phyloP scores from a whole-genome alignment of 2,797 vertebrate species.

The Erpetoichthys calabaricus region DNA sequence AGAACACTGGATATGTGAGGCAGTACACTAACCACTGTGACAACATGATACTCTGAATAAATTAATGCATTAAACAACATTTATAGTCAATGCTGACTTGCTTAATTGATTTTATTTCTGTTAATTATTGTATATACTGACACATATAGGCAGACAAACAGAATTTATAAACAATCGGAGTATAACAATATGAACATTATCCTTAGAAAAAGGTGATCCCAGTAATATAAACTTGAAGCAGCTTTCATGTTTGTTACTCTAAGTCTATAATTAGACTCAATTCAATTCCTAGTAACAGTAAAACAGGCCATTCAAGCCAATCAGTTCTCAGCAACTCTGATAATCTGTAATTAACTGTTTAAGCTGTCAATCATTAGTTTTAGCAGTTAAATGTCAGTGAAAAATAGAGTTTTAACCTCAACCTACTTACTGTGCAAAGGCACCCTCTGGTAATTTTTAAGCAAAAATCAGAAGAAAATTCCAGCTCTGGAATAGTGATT shows the following conservation, averaged over 20 bases:
- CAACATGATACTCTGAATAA: no score
- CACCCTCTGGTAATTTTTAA: constrained; percentile 56
- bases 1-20: no score
- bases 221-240: constrained; percentile 1
- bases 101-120: no score
- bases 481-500: constrained; percentile 59
- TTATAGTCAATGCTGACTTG: no score
- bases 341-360: constrained; percentile 34
- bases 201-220: no score
- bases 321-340: constrained; percentile 33
- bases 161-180: no score
- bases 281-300: constrained; percentile 19
- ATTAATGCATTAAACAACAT: no score
- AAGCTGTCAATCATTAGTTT: constrained; percentile 26
- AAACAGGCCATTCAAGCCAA: constrained; percentile 34
- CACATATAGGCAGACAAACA: no score
- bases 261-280: constrained; percentile 22
- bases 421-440: constrained; percentile 63
- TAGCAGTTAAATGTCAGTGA: not conserved
- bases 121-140: no score
- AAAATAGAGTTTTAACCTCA: constrained; percentile 9
- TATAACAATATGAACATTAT: no score
- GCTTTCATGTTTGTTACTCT: constrained; percentile 11
- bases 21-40: no score
- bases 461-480: constrained; percentile 72